phyloP scores from a whole-genome alignment of 1,140 invertebrate species.

The Streblospio benedicti region DNA sequence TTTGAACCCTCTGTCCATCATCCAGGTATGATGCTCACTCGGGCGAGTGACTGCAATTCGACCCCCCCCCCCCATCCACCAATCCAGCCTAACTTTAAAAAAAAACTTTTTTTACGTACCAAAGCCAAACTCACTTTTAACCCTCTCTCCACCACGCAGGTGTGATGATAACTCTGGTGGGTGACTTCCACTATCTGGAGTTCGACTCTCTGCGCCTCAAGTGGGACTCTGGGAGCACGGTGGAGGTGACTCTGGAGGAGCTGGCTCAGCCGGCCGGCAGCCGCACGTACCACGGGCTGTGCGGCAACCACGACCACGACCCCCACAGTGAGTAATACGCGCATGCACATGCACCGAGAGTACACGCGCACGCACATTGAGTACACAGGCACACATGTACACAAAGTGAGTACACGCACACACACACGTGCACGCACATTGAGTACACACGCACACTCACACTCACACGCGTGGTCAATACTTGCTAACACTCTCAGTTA shows the following conservation, averaged over 20 bases:
- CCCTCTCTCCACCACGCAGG: no score
- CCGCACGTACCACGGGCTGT: not conserved
- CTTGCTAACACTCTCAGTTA: no score
- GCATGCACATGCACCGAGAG: no score
- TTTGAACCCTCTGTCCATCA: not conserved
- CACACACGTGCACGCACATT: no score
- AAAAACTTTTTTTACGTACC: not conserved
- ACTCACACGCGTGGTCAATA: no score
- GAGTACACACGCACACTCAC: no score
- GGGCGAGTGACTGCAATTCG: not conserved
- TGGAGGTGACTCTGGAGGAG: not conserved
- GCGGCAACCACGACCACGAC: not conserved
- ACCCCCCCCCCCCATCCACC: not conserved
- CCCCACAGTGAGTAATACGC: not conserved
- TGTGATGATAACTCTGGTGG: not conserved
- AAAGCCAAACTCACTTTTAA: no score
- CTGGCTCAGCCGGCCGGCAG: not conserved
- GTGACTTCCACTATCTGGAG: slow-evolving; percentile 1
- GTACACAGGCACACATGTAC: no score
- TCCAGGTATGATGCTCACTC: not conserved
- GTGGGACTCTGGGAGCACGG: slow-evolving; percentile 2
- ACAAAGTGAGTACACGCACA: no score
- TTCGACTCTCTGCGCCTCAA: not conserved
- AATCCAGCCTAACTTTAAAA: no score
- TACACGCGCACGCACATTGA: no score